phyloP scores from a whole-genome alignment of 2,113 vertebrate species.

The Callithrix jacchus region DNA sequence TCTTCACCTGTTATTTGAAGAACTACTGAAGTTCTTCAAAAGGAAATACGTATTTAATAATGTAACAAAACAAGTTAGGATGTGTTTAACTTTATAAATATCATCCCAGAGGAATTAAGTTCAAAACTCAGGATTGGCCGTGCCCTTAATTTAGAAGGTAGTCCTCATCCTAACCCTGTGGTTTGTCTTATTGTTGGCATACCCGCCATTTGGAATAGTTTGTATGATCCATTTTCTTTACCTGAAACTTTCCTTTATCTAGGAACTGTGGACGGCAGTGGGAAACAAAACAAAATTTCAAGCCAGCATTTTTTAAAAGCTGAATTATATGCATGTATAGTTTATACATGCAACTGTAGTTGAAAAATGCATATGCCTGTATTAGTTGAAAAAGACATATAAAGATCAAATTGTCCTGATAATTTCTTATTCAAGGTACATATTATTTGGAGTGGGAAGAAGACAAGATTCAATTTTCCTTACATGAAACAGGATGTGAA shows the following conservation, averaged over 20 bases:
- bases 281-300: background rate
- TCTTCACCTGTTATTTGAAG: background rate
- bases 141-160: background rate
- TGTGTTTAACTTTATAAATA: slow-evolving; percentile 11
- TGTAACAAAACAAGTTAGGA: background rate
- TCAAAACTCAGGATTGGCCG: background rate
- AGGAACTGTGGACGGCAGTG: background rate
- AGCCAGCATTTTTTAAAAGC: background rate
- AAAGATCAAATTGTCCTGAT: background rate
- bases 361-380: background rate
- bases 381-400: background rate
- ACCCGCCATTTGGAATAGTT: background rate
- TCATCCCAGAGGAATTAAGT: background rate
- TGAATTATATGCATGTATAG: background rate
- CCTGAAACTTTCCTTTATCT: background rate
- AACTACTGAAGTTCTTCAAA: slow-evolving; percentile 24
- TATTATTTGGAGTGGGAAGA: background rate
- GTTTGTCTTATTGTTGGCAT: background rate
- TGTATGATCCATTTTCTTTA: background rate
- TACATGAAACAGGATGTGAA: background rate
- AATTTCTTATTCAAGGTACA: background rate
- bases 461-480: background rate
- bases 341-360: background rate
- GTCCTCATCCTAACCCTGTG: background rate
- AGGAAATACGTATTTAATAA: background rate